These are phyloP conservation scores for Prochilodus magdalenae DNA, from an alignment of 2,113 vertebrate species.

Conservation along the genomic window DNA sequence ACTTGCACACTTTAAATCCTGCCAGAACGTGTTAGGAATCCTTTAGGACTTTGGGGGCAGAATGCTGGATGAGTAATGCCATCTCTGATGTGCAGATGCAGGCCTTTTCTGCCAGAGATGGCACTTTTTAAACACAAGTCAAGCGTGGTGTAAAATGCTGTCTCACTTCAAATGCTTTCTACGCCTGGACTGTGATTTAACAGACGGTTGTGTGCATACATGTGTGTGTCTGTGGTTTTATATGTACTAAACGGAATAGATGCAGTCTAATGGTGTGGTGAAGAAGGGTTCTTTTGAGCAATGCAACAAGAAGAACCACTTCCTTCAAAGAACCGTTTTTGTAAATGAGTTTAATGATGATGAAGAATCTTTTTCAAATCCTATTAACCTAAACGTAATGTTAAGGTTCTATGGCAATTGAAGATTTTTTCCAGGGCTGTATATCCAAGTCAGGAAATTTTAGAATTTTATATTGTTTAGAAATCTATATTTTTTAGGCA, in stretches of 20 bases:
- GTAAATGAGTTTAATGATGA: no score
- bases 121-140: slow-evolving; percentile 12
- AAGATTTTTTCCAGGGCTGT: no score
- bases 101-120: slow-evolving; percentile 22
- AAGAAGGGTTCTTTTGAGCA: no score
- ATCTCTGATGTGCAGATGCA: slow-evolving; percentile 34
- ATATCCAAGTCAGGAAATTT: no score
- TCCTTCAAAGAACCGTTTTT: no score
- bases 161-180: slow-evolving; percentile 10
- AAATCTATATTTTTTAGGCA: no score
- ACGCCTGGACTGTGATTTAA: background rate
- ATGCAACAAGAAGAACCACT: no score
- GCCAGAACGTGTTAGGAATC: slow-evolving; percentile 18
- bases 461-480: no score
- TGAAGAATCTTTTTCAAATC: background rate
- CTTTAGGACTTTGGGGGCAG: slow-evolving; percentile 18
- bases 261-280: no score
- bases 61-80: slow-evolving; percentile 33
- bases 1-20: slow-evolving; percentile 11
- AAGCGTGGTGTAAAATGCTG: slow-evolving; percentile 19
- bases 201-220: background rate
- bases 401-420: no score
- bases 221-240: background rate
- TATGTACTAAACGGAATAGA: background rate
- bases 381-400: no score